These are phyloP conservation scores for Ectemnius cavifrons DNA, from an alignment of 2,888 invertebrate genomes.

Conservation along the genomic window DNA sequence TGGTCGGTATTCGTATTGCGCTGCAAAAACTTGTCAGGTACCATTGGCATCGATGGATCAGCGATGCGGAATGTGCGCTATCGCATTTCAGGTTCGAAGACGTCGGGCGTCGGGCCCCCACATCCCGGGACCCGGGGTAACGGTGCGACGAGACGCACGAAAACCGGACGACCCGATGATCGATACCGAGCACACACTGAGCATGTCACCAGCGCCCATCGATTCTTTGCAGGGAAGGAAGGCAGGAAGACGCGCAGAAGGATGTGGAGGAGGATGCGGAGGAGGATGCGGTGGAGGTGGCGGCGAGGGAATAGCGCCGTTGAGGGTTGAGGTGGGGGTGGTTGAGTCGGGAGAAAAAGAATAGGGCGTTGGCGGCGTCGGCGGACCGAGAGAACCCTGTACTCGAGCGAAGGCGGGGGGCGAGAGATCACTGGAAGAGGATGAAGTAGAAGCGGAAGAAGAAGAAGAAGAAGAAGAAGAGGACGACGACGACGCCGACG, in stretches of 20 bases:
- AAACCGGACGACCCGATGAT: constrained; percentile 40
- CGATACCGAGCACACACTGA: constrained; percentile 42
- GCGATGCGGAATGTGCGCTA: background rate
- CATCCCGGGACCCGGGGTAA: constrained; percentile 4
- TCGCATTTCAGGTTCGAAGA: background rate
- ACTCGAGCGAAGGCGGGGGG: constrained; percentile 38
- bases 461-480: constrained; percentile 31
- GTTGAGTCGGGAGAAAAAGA: constrained; percentile 46
- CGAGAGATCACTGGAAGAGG: constrained; percentile 31
- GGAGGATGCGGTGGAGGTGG: constrained; percentile 20
- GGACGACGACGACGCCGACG: constrained; percentile 41
- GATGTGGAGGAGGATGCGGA: background rate
- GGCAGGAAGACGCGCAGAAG: constrained; percentile 20
- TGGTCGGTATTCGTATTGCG: background rate
- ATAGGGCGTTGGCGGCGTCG: constrained; percentile 61
- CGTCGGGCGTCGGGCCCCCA: too few species aligned
- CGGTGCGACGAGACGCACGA: constrained; percentile 32
- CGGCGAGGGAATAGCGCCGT: constrained; percentile 27
- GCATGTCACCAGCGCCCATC: constrained; percentile 57
- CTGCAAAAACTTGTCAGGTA: background rate
- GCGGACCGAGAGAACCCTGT: constrained; percentile 57
- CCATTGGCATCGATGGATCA: background rate
- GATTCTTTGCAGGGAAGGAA: constrained; percentile 7
- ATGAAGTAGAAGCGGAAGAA: constrained; percentile 38
- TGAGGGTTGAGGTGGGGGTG: constrained; percentile 45